A percentile compares a stretch with the other conserved stretches of the same genome.
Conservation (phyloP, 2,113 vertebrate genomes). For the Silurus asotus region DNA sequence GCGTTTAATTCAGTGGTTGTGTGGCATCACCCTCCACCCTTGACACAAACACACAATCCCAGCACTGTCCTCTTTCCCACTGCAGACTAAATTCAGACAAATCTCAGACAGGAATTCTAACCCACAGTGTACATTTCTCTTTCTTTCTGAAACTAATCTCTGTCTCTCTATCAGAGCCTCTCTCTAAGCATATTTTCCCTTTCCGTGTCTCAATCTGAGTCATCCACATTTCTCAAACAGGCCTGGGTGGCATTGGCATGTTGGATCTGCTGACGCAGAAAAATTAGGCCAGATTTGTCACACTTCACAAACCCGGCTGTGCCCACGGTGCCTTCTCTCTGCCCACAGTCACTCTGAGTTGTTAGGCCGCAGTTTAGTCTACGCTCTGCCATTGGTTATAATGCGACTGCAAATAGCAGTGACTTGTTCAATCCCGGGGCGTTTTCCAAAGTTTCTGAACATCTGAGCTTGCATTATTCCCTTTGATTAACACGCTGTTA, state of each 20-base stretch:
- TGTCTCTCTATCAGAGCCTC: background rate
- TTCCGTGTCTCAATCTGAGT: constrained; percentile 58
- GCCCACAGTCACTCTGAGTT: constrained; percentile 47
- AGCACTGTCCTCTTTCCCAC: background rate
- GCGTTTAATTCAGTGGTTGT: constrained; percentile 30
- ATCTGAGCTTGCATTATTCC: constrained; percentile 23
- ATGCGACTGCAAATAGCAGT: background rate
- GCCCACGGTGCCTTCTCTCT: constrained; percentile 60
- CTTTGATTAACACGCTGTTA: constrained; percentile 23
- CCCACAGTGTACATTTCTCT: background rate
- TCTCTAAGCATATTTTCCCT: constrained; percentile 11
- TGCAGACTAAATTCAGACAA: constrained; percentile 19
- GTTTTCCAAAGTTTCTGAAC: background rate
- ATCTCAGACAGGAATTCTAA: constrained; percentile 5
- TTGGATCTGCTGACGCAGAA: constrained; percentile 66
- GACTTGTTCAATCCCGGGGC: background rate
- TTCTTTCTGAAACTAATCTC: constrained; percentile 29
- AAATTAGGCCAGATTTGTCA: constrained; percentile 76
- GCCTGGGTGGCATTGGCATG: constrained; percentile 62
- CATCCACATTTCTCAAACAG: constrained; percentile 61
- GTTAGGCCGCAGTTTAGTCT: constrained; percentile 22
- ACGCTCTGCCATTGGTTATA: constrained; percentile 10
- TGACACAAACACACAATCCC: constrained; percentile 22
- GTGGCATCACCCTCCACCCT: background rate
- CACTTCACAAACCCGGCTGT: constrained; percentile 67